These are phyloP conservation scores for Phylloscopus whistleri DNA, from an alignment of 2,113 vertebrate genomes.

Conservation along the genomic window DNA sequence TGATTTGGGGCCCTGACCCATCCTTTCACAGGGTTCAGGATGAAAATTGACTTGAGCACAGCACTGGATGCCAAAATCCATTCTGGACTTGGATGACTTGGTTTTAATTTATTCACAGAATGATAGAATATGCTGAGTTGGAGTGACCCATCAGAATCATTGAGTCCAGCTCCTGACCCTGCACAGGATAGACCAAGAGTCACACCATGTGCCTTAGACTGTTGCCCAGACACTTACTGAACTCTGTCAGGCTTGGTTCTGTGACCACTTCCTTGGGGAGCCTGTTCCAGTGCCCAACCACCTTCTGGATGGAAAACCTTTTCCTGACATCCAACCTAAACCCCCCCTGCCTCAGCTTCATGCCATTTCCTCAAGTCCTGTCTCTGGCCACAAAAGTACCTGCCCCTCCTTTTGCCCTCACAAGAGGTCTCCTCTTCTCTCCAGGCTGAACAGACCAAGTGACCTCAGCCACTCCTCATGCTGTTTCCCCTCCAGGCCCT, in stretches of 20 bases:
- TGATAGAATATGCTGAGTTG: not conserved
- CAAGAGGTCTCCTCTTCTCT: not conserved
- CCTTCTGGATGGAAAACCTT: not conserved
- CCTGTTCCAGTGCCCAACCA: not conserved
- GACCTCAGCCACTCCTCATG: not conserved
- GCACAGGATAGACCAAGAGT: not conserved
- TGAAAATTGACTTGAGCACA: not conserved
- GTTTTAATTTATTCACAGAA: not conserved
- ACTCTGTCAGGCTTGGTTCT: not conserved
- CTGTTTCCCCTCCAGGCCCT: not conserved
- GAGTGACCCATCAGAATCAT: not conserved
- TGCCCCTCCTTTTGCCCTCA: too few relatives aligned
- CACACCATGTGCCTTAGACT: not conserved
- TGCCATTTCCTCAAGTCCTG: not conserved
- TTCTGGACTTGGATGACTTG: not conserved
- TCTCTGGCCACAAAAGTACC: not conserved
- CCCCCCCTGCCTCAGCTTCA: not conserved
- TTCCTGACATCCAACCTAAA: not conserved
- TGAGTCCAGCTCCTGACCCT: not conserved
- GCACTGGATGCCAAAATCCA: not conserved
- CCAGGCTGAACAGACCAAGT: not conserved
- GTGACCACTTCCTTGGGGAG: not conserved
- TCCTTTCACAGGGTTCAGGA: not conserved
- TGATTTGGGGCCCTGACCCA: not conserved
- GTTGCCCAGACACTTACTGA: not conserved